phyloP scores from a whole-genome alignment of 1,140 invertebrate genomes.

The Cyrtorhinus lividipennis region DNA sequence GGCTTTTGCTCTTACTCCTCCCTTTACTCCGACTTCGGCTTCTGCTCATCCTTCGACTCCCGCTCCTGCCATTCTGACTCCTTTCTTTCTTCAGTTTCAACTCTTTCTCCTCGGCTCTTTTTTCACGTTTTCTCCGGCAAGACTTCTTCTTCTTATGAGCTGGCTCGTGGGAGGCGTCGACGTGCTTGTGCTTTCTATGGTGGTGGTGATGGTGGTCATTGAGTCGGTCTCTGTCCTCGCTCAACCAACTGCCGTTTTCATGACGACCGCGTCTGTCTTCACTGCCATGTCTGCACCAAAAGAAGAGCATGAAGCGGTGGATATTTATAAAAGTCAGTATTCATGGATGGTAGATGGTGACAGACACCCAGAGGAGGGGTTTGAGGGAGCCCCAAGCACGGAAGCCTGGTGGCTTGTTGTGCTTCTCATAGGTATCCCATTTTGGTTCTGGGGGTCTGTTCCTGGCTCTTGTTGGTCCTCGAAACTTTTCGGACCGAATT shows the following conservation, averaged over 20 bases:
- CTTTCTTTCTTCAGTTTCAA: not conserved
- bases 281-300: not conserved
- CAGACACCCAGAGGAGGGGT: too few relatives aligned
- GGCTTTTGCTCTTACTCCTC: too few relatives aligned
- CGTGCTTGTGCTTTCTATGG: not conserved
- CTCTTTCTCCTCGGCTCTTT: not conserved
- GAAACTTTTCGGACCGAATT: too few relatives aligned
- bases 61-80: not conserved
- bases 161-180: not conserved
- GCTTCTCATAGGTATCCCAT: too few relatives aligned
- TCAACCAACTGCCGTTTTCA: not conserved
- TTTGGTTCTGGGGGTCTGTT: too few relatives aligned
- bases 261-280: not conserved
- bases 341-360: too few relatives aligned
- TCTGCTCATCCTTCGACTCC: too few relatives aligned
- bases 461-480: too few relatives aligned
- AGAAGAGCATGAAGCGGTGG: too few relatives aligned
- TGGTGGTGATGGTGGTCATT: conserved; percentile 3
- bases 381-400: too few relatives aligned
- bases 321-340: too few relatives aligned
- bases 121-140: not conserved
- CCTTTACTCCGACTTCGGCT: not conserved
- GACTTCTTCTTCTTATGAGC: not conserved
- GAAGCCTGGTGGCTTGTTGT: too few relatives aligned
- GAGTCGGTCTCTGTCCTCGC: not conserved